phyloP scores from a whole-genome alignment of 2,888 invertebrate species.

The Sycophila texana region DNA sequence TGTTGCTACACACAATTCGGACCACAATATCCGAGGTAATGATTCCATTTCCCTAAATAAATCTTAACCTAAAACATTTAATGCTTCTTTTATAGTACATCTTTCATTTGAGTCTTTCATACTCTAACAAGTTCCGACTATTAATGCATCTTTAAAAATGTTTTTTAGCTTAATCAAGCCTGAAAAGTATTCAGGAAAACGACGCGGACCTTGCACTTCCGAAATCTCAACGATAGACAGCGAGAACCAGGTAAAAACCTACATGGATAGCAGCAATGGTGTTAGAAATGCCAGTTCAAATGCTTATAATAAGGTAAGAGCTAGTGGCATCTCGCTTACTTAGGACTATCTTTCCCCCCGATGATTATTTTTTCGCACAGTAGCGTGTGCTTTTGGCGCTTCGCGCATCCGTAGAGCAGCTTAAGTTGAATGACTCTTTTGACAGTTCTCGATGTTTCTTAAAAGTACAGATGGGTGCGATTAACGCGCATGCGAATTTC shows the following conservation, averaged over 20 bases:
- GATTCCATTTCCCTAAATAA: too few relatives aligned
- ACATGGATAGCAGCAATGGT: slow-evolving; percentile 94
- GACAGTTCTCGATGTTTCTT: slow-evolving; percentile 33
- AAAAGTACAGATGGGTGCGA: slow-evolving; percentile 49
- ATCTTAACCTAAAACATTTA: slow-evolving; percentile 53
- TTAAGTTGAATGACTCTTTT: slow-evolving; percentile 26
- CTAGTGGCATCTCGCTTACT: slow-evolving; percentile 68
- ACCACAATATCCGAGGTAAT: slow-evolving; percentile 96
- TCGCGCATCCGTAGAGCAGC: slow-evolving; percentile 45
- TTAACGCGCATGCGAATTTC: slow-evolving; percentile 24
- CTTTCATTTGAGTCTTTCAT: neutral
- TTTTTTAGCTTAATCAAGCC: slow-evolving; percentile 81
- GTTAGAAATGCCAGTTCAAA: slow-evolving; percentile 86
- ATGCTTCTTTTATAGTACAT: neutral
- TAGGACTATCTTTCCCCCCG: slow-evolving; percentile 27
- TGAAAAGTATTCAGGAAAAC: slow-evolving; percentile 82
- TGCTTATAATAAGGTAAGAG: slow-evolving; percentile 94
- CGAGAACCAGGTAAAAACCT: slow-evolving; percentile 95
- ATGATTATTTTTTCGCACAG: slow-evolving; percentile 50
- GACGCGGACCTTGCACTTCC: slow-evolving; percentile 76
- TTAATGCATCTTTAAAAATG: neutral
- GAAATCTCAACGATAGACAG: slow-evolving; percentile 78
- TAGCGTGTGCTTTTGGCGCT: slow-evolving; percentile 42
- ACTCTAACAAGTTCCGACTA: too few relatives aligned
- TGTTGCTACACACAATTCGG: slow-evolving; percentile 97